Base-by-base conservation (phyloP, 2,113 vertebrate genomes). In the Proterorhinus semilunaris region DNA sequence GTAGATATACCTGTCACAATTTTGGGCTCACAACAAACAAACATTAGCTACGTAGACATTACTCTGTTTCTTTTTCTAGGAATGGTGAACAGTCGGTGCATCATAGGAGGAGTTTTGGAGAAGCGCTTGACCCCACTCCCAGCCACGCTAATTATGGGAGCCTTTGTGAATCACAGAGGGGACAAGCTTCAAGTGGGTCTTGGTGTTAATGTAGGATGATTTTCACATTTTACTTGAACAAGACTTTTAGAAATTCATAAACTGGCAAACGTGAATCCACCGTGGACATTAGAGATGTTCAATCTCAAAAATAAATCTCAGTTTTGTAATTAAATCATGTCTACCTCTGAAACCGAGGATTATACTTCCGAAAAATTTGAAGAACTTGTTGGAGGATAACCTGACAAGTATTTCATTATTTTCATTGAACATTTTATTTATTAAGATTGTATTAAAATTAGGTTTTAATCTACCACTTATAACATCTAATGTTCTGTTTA, bases 151-250 rank as follows among this genome's bases (percentile, higher is more conserved):
- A 95, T 96, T 16, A 94, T 99, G 51, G 97, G 96, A 0, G 96
- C 96, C 62, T 98, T 98, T 86, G 95, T 99, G 50, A 98, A 96
- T 82, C 96, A 98, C 87, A 93, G 94, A 91, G 95, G 94, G 46
- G 95, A 96, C 87, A 95, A 97, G 16, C 93, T 98, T 81, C 96
- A 98, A 62, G 96, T 97, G 27, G 97, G 97, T 49, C 94, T 98
- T 17, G 96, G 94, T 2, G 84, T 99, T 87, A 95, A 93, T 0
- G 96, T 98, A 84, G 96, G 96, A 78, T 98, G 91, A 77, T 62
- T 46, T 8, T 21, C 57, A 49, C 58, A 46, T 51, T 21, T 61
- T 44, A 42, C 58, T n/a, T 13, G 58, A 45, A 61, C 42, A 11
- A 50, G 10, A 61, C 42, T 44, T 44, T 17, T 9, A 65, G 44